Evolutionary conservation across 2,113 vertebrate species (phyloP).

Genomic region (Nasalis larvatus): DNA sequence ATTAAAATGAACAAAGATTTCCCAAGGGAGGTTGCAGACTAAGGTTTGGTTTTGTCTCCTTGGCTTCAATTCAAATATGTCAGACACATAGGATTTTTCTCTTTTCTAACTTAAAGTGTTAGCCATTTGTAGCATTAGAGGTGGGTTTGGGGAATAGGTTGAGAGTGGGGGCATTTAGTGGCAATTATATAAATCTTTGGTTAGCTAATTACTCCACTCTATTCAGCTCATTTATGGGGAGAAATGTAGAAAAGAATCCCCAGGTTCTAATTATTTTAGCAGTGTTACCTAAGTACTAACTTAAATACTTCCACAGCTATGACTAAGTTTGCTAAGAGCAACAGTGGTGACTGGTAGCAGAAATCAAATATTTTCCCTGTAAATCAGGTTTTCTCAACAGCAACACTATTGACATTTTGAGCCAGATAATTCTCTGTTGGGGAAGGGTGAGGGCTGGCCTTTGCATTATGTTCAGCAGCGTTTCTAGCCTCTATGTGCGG

Average conservation of each 20-base stretch:
- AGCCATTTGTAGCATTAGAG: not conserved
- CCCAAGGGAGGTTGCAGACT: constrained; percentile 75
- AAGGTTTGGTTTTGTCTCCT: constrained; percentile 71
- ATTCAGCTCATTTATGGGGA: constrained; percentile 11
- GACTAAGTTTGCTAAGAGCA: not conserved
- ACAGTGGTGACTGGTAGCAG: not conserved
- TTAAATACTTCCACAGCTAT: not conserved
- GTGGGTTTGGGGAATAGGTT: not conserved
- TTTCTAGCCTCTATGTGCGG: not conserved
- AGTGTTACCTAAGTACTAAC: not conserved
- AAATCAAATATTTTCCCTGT: not conserved
- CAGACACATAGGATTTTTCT: constrained; percentile 42
- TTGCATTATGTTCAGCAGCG: not conserved
- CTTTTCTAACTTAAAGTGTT: constrained; percentile 38
- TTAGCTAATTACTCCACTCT: constrained; percentile 4
- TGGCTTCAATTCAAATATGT: constrained; percentile 76
- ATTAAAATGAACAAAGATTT: constrained; percentile 86
- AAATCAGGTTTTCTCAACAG: not conserved
- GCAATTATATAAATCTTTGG: constrained; percentile 25
- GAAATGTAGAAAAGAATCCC: not conserved
- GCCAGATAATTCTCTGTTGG: not conserved
- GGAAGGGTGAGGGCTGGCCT: not conserved
- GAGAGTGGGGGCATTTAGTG: not conserved
- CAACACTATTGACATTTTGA: not conserved
- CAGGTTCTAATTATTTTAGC: constrained; percentile 29